Percentiles rank a stretch among this genome's conserved stretches.
phyloP scores from a whole-genome alignment of 1,140 invertebrate species.

The Copidosoma floridanum region DNA sequence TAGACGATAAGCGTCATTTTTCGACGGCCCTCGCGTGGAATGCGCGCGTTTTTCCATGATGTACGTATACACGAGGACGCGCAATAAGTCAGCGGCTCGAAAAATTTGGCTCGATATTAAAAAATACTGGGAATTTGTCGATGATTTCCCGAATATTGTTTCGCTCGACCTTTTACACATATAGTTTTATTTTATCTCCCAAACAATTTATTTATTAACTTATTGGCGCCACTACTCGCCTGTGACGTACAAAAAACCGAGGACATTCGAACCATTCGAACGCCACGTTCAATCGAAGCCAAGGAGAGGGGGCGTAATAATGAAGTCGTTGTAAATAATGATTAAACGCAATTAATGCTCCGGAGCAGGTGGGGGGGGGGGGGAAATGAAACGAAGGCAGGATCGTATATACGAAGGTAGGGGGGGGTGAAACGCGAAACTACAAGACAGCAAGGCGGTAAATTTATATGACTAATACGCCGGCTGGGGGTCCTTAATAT shows the following conservation, averaged over 20 bases:
- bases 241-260: no score
- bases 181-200: no score
- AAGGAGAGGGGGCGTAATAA: constrained; percentile 11
- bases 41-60: background rate
- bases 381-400: constrained; percentile 25
- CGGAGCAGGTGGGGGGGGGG: background rate
- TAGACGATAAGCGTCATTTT: constrained; percentile 4
- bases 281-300: no score
- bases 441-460: constrained; percentile 24
- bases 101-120: no score
- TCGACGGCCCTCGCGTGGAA: background rate
- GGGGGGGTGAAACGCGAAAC: constrained; percentile 24
- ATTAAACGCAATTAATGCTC: constrained; percentile 23
- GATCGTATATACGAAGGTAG: background rate
- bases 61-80: background rate
- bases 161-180: no score
- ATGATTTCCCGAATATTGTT: constrained; percentile 2
- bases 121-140: background rate
- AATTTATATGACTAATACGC: constrained; percentile 30
- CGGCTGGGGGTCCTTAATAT: constrained; percentile 26
- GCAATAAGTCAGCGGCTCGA: no score
- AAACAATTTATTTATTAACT: no score
- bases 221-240: no score
- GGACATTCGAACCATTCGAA: no score
- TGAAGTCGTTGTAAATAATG: constrained; percentile 28